Conservation (phyloP, 2,797 vertebrate genomes). For the Intellagama lesueurii region DNA sequence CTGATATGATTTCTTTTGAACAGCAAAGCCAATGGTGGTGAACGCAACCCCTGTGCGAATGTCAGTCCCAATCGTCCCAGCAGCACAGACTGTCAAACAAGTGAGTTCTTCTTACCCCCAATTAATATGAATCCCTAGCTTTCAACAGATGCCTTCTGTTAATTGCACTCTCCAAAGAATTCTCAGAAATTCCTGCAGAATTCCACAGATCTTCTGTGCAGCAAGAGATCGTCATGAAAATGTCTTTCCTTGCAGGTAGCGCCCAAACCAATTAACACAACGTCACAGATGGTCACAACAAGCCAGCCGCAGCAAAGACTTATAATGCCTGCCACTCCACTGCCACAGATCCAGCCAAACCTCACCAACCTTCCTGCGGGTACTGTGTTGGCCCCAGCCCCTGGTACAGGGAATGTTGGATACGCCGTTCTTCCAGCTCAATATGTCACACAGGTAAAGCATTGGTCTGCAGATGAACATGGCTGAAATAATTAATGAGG, state of each 20-base stretch:
- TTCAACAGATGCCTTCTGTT: neutral
- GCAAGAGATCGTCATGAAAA: constrained; percentile 6
- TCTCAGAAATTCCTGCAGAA: neutral
- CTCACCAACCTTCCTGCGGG: constrained; percentile 95
- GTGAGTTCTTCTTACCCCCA: constrained; percentile 75
- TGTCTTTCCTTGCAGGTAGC: constrained; percentile 82
- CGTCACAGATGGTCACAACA: constrained; percentile 89
- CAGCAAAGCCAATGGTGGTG: constrained; percentile 94
- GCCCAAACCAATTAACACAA: constrained; percentile 88
- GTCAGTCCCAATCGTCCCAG: constrained; percentile 94
- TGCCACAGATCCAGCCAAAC: constrained; percentile 97
- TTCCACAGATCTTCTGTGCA: neutral
- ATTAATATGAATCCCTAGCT: neutral
- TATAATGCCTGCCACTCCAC: constrained; percentile 96
- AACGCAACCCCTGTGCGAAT: constrained; percentile 90
- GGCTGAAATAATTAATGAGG: neutral
- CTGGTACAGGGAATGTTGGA: constrained; percentile 90
- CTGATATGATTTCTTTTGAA: constrained; percentile 33
- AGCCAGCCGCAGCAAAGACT: constrained; percentile 94
- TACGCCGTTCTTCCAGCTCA: constrained; percentile 96
- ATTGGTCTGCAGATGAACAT: neutral
- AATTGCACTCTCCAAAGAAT: neutral
- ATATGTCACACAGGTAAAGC: constrained; percentile 94
- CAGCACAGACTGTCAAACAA: constrained; percentile 94
- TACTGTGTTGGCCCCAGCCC: constrained; percentile 92